These are phyloP conservation scores for Eurytoma adleriae DNA, from an alignment of 2,888 invertebrate species.

Conservation along the genomic window DNA sequence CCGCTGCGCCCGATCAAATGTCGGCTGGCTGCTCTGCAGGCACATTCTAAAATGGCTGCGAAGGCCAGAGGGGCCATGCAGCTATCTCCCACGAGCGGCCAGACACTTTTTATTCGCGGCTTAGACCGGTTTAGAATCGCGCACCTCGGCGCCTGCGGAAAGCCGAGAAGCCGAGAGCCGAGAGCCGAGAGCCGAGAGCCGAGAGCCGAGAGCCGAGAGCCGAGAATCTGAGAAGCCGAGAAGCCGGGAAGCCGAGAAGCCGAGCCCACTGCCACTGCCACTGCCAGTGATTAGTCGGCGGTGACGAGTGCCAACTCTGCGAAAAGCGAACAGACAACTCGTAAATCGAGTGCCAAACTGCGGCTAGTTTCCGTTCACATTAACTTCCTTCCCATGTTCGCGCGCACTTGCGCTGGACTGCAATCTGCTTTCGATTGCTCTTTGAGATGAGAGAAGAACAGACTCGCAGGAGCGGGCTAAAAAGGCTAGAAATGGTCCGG, in stretches of 20 bases:
- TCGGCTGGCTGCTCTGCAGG: not conserved
- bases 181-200: conserved; percentile 62
- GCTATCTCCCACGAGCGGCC: not conserved
- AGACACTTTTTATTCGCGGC: conserved; percentile 49
- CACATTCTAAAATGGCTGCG: conserved; percentile 58
- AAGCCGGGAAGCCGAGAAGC: conserved; percentile 8
- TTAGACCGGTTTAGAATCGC: conserved; percentile 73
- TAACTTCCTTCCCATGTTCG: too few species aligned
- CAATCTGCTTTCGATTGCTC: too few species aligned
- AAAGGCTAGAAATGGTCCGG: conserved; percentile 36
- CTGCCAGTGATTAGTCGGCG: conserved; percentile 51
- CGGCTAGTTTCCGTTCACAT: not conserved
- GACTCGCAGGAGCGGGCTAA: not conserved
- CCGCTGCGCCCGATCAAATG: conserved; percentile 30
- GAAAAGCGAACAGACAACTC: not conserved
- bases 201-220: conserved; percentile 23
- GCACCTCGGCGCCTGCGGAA: conserved; percentile 56
- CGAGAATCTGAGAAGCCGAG: not conserved
- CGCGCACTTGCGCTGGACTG: not conserved
- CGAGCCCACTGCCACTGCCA: conserved; percentile 57
- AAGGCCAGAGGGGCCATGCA: conserved; percentile 7
- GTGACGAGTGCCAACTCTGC: not conserved
- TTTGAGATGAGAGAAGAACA: not conserved
- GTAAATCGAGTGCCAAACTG: not conserved
- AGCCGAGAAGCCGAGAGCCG: not conserved